Evolutionary conservation across 2,888 invertebrate genomes (phyloP).

Genomic region (Antheraea assamensis): DNA sequence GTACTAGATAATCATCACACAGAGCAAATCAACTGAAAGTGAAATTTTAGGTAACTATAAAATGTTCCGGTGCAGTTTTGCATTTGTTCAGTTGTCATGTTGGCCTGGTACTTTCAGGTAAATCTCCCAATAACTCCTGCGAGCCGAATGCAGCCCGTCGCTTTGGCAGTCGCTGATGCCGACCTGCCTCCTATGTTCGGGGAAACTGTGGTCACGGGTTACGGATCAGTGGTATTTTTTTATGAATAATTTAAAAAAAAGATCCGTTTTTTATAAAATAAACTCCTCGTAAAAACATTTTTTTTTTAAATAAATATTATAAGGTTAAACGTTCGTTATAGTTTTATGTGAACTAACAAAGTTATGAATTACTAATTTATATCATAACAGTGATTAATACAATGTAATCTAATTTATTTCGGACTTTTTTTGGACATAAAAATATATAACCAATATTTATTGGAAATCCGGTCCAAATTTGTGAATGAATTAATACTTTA

Average conservation of each 20-base stretch:
- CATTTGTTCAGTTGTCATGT: not conserved
- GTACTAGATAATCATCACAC: not conserved
- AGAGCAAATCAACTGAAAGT: not conserved
- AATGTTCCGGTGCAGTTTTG: not conserved
- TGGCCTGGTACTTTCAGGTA: slow-evolving; percentile 15
- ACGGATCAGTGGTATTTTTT: slow-evolving; percentile 66
- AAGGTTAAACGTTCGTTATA: no score
- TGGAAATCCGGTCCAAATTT: not conserved
- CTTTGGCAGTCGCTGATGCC: slow-evolving; percentile 48
- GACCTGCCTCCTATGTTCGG: slow-evolving; percentile 60
- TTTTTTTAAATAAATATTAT: no score
- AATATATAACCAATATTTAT: no score
- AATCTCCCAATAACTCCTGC: slow-evolving; percentile 55
- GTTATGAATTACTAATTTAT: no score
- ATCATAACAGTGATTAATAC: no score
- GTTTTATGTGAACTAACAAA: no score
- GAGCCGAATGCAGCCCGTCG: slow-evolving; percentile 56
- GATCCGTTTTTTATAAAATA: no score
- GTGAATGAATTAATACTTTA: not conserved
- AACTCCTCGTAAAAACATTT: no score
- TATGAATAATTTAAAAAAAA: not conserved
- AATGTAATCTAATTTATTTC: no score
- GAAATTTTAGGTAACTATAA: not conserved
- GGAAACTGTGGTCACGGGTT: slow-evolving; percentile 72
- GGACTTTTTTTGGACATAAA: no score